A percentile compares a stretch with the other conserved stretches of the same genome.
Conservation (phyloP, 2,113 vertebrate species). For the Prinia subflava region DNA sequence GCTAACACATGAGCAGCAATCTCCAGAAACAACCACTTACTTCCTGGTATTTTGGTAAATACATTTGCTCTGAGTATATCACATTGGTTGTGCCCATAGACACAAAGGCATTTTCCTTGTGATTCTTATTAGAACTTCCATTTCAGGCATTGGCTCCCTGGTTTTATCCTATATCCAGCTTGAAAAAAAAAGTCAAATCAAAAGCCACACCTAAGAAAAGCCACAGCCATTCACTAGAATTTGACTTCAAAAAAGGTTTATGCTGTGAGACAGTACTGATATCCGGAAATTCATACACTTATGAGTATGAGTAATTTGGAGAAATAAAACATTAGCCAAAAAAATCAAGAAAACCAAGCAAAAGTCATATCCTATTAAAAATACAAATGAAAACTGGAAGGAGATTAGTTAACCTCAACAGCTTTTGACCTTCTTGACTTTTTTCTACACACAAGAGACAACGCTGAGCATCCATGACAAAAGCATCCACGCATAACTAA, state of each 20-base stretch:
- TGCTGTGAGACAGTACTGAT: background rate
- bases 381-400: background rate
- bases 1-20: background rate
- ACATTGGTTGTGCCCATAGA: background rate
- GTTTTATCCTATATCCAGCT: background rate
- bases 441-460: background rate
- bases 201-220: background rate
- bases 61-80: background rate
- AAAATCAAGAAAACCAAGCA: background rate
- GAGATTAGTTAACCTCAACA: background rate
- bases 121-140: background rate
- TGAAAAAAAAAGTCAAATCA: background rate
- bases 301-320: background rate
- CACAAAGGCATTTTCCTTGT: background rate
- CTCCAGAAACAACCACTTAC: background rate
- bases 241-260: background rate
- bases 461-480: background rate
- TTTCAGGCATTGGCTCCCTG: background rate
- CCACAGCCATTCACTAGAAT: background rate
- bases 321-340: constrained; percentile 11
- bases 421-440: background rate
- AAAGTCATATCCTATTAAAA: background rate
- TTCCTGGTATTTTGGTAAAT: background rate
- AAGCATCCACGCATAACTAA: background rate
- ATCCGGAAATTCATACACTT: background rate